Evolutionary conservation across 35 echinoderm and acorn worm genomes (phyloP).

Genomic region (Heliocidaris tuberculata): DNA sequence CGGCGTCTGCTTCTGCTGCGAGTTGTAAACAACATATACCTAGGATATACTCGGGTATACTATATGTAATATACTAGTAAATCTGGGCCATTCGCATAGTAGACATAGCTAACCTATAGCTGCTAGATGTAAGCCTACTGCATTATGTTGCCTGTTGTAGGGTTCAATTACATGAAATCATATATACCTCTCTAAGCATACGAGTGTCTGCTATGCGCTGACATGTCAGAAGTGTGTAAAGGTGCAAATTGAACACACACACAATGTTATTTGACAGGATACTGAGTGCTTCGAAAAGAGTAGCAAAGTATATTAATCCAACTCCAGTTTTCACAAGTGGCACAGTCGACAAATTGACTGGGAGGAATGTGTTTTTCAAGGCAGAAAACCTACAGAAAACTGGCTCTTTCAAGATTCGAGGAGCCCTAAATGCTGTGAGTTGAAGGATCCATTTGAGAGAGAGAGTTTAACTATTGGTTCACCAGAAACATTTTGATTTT

Average conservation of each 20-base stretch:
- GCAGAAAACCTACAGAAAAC: conserved; percentile 75
- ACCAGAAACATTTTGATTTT: not conserved
- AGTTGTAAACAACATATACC: not conserved
- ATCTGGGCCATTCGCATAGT: not conserved
- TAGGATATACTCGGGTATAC: too few relatives aligned
- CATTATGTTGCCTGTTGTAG: not conserved
- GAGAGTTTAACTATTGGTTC: too few relatives aligned
- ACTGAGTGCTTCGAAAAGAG: conserved; percentile 45
- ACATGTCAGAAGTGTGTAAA: too few relatives aligned
- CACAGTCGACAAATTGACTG: conserved; percentile 66
- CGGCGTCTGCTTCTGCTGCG: conserved; percentile 35
- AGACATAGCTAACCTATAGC: not conserved
- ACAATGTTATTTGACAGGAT: conserved; percentile 60
- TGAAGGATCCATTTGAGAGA: not conserved
- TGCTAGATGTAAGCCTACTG: not conserved
- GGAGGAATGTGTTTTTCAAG: conserved; percentile 77
- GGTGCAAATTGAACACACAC: not conserved
- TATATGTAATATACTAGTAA: not conserved
- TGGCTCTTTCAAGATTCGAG: conserved; percentile 76
- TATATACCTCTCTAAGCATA: not conserved
- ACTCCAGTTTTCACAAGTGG: conserved; percentile 68
- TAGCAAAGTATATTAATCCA: conserved; percentile 19
- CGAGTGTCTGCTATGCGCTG: not conserved
- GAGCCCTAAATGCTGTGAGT: conserved; percentile 73
- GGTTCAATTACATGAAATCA: not conserved